Evolutionary conservation across 2,888 invertebrate genomes (phyloP), one percentile per base, ranked within the genome.

Genomic region (Thyatira batis): DNA sequence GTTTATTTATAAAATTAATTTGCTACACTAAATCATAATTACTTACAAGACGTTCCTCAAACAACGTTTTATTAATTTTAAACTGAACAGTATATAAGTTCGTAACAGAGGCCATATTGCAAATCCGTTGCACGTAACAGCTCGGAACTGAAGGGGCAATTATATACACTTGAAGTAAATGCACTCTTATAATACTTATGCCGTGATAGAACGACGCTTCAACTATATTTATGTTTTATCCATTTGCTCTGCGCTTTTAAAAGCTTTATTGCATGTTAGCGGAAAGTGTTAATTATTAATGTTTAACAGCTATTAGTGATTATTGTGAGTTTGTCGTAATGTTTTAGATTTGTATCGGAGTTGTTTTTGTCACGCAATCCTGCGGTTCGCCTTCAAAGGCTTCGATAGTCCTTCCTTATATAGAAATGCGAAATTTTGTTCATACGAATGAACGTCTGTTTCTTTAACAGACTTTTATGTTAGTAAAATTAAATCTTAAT

Each of bases 121-220:
- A 17, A 63, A 39, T 52, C n/a, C 49, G 28, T 10, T 50, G 53
- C 54, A 55, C 45, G 49, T 49, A 33, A 59, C 64, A 67, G 67
- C 65, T 63, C 63, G 58, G 55, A 66, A 69, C 61, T 57, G 56
- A 57, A 39, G 53, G 57, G 53, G 67, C 67, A 76, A 76, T 76
- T 78, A 75, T 57, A 67, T 61, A 64, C 71, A 72, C 73, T 74
- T 70, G 60, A 67, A 59, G 54, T 56, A 55, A 62, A 59, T 61
- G 60, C 61, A 63, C 58, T 60, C 56, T 55, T 55, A 60, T 17
- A 39, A 17, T 13, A 17, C 39, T 39, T 39, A 17, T 39, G 39
- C 39, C 39, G 13, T 39, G 17, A 17, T 39, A 39, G 17, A 39
- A 39, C 39, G 6, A 17, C 17, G 39, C 39, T 39, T 17, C 8